phyloP scores from a whole-genome alignment of 1,140 invertebrate species.

The Drosophila sucinea region DNA sequence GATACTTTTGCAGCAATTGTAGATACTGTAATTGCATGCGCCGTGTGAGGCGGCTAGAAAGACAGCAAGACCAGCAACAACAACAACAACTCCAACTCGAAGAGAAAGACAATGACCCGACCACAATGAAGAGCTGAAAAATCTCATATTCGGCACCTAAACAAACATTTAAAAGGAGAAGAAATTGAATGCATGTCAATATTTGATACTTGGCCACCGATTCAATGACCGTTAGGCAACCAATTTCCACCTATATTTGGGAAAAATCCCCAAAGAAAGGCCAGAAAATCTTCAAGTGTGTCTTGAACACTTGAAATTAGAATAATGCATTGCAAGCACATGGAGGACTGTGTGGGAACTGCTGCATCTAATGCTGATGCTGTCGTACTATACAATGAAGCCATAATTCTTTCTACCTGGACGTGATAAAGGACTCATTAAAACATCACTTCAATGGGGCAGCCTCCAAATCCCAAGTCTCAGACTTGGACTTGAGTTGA shows the following conservation, averaged over 20 bases:
- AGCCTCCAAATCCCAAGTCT: constrained; percentile 62
- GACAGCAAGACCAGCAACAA: neutral
- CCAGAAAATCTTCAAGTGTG: constrained; percentile 43
- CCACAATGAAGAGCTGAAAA: neutral
- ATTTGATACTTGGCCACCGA: constrained; percentile 46
- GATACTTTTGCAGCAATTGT: constrained; percentile 72
- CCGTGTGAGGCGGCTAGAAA: constrained; percentile 26
- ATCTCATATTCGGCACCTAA: constrained; percentile 51
- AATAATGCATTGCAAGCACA: constrained; percentile 12
- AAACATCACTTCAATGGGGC: constrained; percentile 78
- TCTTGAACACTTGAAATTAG: constrained; percentile 45
- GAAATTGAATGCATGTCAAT: constrained; percentile 73
- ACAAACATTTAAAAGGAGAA: constrained; percentile 51
- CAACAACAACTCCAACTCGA: neutral
- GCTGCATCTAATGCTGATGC: constrained; percentile 10
- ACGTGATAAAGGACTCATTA: constrained; percentile 81
- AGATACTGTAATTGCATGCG: constrained; percentile 76
- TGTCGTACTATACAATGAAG: constrained; percentile 71
- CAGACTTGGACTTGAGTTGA: constrained; percentile 10
- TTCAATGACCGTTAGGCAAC: constrained; percentile 61
- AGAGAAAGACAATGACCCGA: constrained; percentile 8
- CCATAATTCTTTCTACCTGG: constrained; percentile 72
- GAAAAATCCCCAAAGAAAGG: neutral
- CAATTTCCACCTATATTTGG: constrained; percentile 16
- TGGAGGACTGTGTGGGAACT: constrained; percentile 49